Evolutionary conservation across 2,797 vertebrate genomes (phyloP).

Genomic region (Propithecus deckenii): DNA sequence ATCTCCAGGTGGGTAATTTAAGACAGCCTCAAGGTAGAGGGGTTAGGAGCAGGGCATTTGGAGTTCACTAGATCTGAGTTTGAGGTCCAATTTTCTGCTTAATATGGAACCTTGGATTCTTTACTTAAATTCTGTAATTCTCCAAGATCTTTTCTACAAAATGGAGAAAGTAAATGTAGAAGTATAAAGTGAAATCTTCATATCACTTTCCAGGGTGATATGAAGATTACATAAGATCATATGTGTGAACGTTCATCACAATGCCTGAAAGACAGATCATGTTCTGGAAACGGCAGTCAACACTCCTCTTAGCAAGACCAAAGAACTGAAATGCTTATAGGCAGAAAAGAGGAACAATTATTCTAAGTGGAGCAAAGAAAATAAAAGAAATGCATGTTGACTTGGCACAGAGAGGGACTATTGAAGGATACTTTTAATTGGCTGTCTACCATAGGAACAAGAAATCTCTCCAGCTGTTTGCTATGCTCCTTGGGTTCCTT

Average conservation of each 20-base stretch:
- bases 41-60: background rate
- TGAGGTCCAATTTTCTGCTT: background rate
- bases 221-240: background rate
- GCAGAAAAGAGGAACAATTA: background rate
- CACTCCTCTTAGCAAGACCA: background rate
- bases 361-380: background rate
- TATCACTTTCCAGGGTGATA: background rate
- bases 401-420: background rate
- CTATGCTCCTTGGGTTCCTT: background rate
- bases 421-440: background rate
- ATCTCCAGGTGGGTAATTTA: background rate
- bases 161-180: background rate
- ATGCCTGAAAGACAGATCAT: background rate
- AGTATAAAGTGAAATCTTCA: too few species aligned
- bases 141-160: background rate
- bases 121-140: background rate
- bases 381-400: background rate
- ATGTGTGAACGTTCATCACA: too few species aligned
- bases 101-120: background rate
- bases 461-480: background rate
- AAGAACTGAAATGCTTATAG: background rate
- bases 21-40: too few species aligned
- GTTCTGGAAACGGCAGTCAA: background rate
- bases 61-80: background rate
- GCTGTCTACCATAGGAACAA: accelerated